These are phyloP conservation scores for Telmatochromis sp. DNA, from an alignment of 2,113 vertebrate genomes.

Conservation along the genomic window DNA sequence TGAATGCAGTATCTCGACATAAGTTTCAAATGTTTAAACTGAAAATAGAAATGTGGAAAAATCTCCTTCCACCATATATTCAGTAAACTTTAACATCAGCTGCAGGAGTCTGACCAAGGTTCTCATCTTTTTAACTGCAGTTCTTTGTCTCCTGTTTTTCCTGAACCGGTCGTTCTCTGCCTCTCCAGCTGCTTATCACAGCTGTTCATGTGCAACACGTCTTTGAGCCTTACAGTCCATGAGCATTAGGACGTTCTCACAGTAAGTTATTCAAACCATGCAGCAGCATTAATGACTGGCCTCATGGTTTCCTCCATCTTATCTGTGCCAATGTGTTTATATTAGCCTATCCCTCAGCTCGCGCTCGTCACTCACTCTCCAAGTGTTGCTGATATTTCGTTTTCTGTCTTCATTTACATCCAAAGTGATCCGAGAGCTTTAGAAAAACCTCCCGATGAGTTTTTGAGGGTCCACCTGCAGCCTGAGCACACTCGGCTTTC, in stretches of 20 bases:
- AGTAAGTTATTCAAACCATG: not conserved
- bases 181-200: rapidly evolving
- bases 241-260: not conserved
- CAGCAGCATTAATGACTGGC: not conserved
- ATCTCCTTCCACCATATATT: not conserved
- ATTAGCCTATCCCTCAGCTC: too few relatives aligned
- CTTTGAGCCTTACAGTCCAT: rapidly evolving
- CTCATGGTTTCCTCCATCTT: not conserved
- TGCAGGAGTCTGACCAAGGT: not conserved
- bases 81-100: not conserved
- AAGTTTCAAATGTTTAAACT: rapidly evolving
- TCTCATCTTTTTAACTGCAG: not conserved
- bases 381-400: not conserved
- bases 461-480: not conserved
- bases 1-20: not conserved
- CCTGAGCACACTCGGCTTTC: not conserved
- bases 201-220: not conserved
- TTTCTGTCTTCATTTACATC: not conserved
- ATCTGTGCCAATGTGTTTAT: not conserved
- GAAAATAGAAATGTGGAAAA: not conserved
- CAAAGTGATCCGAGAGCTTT: not conserved
- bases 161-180: rapidly evolving
- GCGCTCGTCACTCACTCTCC: too few relatives aligned
- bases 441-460: not conserved
- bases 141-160: not conserved